phyloP scores from a whole-genome alignment of 1,140 invertebrate species.

The Delia radicum region DNA sequence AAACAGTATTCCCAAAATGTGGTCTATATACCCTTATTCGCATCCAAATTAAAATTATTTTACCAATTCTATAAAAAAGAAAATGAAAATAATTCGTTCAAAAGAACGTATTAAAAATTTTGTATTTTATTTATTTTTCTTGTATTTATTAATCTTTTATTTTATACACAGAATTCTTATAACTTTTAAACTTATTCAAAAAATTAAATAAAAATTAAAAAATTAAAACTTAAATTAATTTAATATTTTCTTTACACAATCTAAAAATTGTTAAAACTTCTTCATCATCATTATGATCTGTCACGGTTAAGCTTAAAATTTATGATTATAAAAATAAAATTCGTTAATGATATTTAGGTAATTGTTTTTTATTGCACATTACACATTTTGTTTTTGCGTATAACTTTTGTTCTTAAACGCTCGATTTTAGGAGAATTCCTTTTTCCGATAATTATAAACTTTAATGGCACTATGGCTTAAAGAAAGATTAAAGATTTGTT shows the following conservation, averaged over 20 bases:
- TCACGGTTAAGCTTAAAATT: background rate
- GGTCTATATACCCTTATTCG: no score
- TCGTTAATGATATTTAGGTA: background rate
- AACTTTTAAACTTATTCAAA: background rate
- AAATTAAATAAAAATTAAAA: background rate
- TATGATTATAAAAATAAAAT: slow-evolving; percentile 3
- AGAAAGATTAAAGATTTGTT: background rate
- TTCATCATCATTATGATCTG: background rate
- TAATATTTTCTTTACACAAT: no score
- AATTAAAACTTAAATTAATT: slow-evolving; percentile 7
- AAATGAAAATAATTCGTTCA: no score
- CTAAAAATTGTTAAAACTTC: slow-evolving; percentile 6
- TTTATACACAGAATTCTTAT: background rate
- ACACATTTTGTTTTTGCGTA: background rate
- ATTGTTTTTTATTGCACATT: slow-evolving; percentile 9
- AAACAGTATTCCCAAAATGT: no score
- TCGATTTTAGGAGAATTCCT: background rate
- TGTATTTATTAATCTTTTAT: background rate
- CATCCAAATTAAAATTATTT: no score
- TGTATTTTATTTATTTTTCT: no score
- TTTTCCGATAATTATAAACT: background rate
- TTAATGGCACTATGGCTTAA: background rate
- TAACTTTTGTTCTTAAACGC: background rate
- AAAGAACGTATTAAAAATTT: no score
- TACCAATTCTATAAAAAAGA: no score